Conservation (phyloP, 2,888 invertebrate species). For the Hoplodrina ambigua region DNA sequence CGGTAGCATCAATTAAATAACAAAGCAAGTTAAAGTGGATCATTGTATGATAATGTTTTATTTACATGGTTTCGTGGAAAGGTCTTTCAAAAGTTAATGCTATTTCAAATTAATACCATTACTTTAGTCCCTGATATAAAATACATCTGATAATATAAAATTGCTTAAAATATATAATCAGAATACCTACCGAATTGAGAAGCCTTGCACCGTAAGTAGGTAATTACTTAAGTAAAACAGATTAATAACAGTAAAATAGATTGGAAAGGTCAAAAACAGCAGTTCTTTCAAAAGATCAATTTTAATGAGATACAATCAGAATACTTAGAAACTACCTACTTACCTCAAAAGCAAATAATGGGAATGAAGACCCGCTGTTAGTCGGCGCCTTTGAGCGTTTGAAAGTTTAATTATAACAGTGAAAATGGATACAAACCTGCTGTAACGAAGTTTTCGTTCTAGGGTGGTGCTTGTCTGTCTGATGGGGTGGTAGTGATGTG, state of each 20-base stretch:
- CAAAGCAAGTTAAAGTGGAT: background rate
- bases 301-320: background rate
- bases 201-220: background rate
- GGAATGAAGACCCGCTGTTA: slow-evolving; percentile 5
- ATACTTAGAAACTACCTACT: background rate
- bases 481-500: slow-evolving; percentile 74
- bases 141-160: background rate
- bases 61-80: background rate
- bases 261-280: background rate
- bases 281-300: background rate
- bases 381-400: slow-evolving; percentile 26
- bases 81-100: too few species aligned
- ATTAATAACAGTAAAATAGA: background rate
- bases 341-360: slow-evolving; percentile 8
- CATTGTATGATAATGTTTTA: background rate
- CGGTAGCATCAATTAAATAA: too few species aligned
- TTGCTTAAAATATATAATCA: background rate
- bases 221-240: background rate
- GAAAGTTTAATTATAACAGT: slow-evolving; percentile 50
- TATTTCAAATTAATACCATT: background rate
- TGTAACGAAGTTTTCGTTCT: slow-evolving; percentile 79
- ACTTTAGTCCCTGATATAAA: background rate
- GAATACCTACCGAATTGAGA: background rate
- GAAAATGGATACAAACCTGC: slow-evolving; percentile 66
- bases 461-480: slow-evolving; percentile 76